A percentile compares a stretch with the other conserved stretches of the same genome.
Evolutionary conservation across 2,797 vertebrate genomes (phyloP).

Genomic region (Danio albolineatus): DNA sequence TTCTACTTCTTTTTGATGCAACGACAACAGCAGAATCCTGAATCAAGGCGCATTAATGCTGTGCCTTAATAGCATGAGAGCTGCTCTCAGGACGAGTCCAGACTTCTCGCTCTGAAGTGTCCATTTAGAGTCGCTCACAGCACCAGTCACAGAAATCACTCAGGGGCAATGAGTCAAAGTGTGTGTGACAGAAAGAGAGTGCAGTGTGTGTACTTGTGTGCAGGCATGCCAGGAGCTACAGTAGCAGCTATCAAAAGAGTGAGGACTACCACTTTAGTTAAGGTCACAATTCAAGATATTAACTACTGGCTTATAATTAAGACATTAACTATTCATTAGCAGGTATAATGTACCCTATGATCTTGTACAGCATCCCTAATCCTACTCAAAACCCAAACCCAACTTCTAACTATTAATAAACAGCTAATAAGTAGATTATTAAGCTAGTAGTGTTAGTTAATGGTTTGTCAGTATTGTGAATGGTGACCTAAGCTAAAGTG

Average conservation of each 20-base stretch:
- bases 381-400: too few species aligned
- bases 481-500: too few species aligned
- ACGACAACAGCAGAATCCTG: background rate
- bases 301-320: too few species aligned
- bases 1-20: background rate
- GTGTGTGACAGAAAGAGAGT: slow-evolving; percentile 7
- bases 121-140: slow-evolving; percentile 30
- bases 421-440: too few species aligned
- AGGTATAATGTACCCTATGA: too few species aligned
- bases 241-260: slow-evolving; percentile 16
- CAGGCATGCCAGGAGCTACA: slow-evolving; percentile 33
- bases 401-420: too few species aligned
- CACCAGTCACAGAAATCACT: slow-evolving; percentile 9
- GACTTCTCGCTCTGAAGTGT: slow-evolving; percentile 10
- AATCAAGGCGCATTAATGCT: background rate
- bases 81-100: background rate
- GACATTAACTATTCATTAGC: too few species aligned
- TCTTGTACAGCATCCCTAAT: too few species aligned
- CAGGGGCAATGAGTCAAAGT: background rate
- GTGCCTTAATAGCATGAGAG: background rate
- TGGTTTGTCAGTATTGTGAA: too few species aligned
- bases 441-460: too few species aligned
- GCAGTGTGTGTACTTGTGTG: slow-evolving; percentile 2
- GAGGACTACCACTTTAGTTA: too few species aligned
- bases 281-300: too few species aligned